Base-by-base conservation (phyloP, 1,140 invertebrate species). In the Drosophila repletoides region DNA sequence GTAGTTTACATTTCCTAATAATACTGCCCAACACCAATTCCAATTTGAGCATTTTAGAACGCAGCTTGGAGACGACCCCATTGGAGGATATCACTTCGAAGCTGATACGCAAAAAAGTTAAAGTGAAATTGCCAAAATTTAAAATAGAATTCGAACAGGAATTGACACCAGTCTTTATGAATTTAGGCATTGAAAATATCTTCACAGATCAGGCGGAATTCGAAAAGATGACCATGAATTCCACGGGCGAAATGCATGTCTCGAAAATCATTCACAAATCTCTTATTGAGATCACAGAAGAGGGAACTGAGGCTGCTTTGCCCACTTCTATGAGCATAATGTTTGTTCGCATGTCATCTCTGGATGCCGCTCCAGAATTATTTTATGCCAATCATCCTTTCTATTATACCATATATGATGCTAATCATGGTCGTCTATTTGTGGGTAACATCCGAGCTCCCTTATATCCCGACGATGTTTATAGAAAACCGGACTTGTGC, bases 91-190 rank as follows among this genome's bases (percentile, higher is more conserved):
- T 90, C 58, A 46, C 73, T 5, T 41, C 64, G 2, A 51, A 26
- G 3, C 49, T 86, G 6, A 28, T 53, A 0, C n/a, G 17, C 1
- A 51, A 43, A 0, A 80, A 92, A 65, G 89, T 94, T 2, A 64
- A 79, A 28, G 89, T 95, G 0, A 81, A 88, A 40, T 69, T 96
- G 38, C 95, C 95, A 0, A 94, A 93, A 80, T 96, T 96, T 72
- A 94, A 93, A 77, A 89, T 95, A 10, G 94, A 95, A 83, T 90
- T 92, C 6, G 91, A 89, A 0, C 88, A 93, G 9, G 88, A 95
- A 51, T 79, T 96, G 9, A 76, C 68, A 4, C 79, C 92, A 77
- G 92, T 94, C 0, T 83, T 74, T 2, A 38, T 67, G 10, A 81
- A 93, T 91, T 41, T 95, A 31, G 92, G 92, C n/a, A 90, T 95